Evolutionary conservation across 1,140 invertebrate genomes (phyloP), one percentile per base, ranked within the genome.

Genomic region (Zaprionus ghesquierei): DNA sequence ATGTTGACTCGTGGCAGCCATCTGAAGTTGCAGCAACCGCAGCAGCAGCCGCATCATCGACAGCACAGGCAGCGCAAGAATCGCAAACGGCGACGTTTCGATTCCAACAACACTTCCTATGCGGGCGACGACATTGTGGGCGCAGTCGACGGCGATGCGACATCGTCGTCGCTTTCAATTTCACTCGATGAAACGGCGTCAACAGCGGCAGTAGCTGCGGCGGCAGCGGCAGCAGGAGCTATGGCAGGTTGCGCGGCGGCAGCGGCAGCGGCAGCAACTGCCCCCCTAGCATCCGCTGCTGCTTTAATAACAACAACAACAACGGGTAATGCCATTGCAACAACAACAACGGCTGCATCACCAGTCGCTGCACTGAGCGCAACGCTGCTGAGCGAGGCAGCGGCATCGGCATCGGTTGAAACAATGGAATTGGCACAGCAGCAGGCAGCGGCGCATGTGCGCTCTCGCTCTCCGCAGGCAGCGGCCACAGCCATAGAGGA

Each of bases 1-100:
- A 59, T 78, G 65, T 20, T 84, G 33, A 74, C 77, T 31, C 33
- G 79, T 8, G 56, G 73, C 56, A 69, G 77, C 51, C 77, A 79
- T 5, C 23, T 68, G n/a, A 81, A 75, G 23, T 31, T 75, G 76
- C 41, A 77, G 51, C 63, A 72, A 50, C 50, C 53, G 38, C 55
- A 66, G 56, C 75, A 55, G 54, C 75, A 73, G 44, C 51, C 49
- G 38, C 82, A 84, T 41, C 80, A 87, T 63, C 78, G 85, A 1
- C 90, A 91, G 77, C 87, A 92, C 69, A 77, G 91, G 5, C 49
- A 79, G 76, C 89, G 91, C n/a, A 92, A 92, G 64, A 92, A 92
- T 75, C 90, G 90, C 22, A 91, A 91, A 61, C 79, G 90, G 18
- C 60, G 90, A 3, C 77, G 90, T 56, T 74, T 65, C 59, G 80